phyloP scores from a whole-genome alignment of 1,140 invertebrate genomes.

The Bemisia tabaci region DNA sequence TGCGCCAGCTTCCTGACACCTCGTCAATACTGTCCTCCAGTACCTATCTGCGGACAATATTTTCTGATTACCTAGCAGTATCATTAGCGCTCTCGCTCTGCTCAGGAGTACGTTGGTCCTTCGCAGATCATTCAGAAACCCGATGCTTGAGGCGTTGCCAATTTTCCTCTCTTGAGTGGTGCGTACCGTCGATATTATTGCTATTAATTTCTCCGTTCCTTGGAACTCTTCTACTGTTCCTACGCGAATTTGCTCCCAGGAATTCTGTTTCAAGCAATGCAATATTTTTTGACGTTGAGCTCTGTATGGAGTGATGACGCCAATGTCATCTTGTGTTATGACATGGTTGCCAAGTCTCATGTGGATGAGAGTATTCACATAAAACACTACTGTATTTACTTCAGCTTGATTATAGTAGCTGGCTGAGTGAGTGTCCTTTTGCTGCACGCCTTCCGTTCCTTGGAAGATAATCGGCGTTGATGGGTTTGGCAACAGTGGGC shows the following conservation, averaged over 20 bases:
- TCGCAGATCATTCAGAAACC: neutral
- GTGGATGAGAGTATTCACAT: neutral
- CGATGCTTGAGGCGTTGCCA: neutral
- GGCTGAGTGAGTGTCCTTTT: neutral
- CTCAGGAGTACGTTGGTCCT: neutral
- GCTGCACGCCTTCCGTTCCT: neutral
- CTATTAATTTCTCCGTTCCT: neutral
- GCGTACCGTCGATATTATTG: neutral
- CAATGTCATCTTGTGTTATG: neutral
- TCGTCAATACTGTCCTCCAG: neutral
- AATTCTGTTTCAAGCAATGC: neutral
- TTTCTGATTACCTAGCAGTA: neutral
- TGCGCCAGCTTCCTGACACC: too few species aligned
- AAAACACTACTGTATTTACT: neutral
- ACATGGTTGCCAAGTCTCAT: neutral
- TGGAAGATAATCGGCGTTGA: neutral
- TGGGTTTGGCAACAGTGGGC: neutral
- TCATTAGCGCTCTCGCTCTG: neutral
- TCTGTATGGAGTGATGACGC: neutral
- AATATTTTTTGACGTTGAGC: neutral
- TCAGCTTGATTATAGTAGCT: neutral
- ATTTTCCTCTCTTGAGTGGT: too few species aligned
- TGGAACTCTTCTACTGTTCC: neutral
- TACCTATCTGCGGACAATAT: neutral
- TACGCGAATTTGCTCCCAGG: neutral